A percentile compares a stretch with the other conserved stretches of the same genome.
These are phyloP conservation scores for Cyanoramphus novaezelandiae DNA, from an alignment of 2,113 vertebrate genomes.

Conservation along the genomic window DNA sequence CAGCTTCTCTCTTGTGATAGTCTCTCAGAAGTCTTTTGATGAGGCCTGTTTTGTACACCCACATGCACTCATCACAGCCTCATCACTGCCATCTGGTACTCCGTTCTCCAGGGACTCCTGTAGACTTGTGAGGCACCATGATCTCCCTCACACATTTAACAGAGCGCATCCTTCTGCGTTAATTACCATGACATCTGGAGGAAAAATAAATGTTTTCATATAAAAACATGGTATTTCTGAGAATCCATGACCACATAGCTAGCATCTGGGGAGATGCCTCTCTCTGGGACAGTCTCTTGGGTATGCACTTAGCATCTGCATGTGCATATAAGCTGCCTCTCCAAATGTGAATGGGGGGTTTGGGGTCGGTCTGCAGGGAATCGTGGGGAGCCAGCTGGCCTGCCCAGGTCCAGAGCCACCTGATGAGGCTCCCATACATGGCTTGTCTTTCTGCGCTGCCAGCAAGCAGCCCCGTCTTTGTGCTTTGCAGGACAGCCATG, in stretches of 20 bases:
- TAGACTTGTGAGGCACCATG: background rate
- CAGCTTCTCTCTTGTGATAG: background rate
- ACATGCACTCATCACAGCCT: background rate
- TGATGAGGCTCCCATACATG: background rate
- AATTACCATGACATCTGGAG: conserved; percentile 2
- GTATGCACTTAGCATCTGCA: background rate
- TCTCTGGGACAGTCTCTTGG: background rate
- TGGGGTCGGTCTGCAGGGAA: background rate
- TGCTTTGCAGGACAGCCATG: background rate
- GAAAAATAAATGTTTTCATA: conserved; percentile 17
- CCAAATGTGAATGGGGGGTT: background rate
- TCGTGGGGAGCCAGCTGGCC: background rate
- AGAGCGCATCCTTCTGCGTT: background rate
- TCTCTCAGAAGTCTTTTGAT: background rate
- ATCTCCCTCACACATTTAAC: conserved; percentile 8
- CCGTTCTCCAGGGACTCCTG: background rate
- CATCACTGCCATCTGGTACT: background rate
- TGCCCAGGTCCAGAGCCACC: background rate
- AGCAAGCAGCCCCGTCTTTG: background rate
- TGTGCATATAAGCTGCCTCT: background rate
- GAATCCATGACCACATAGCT: conserved; percentile 10
- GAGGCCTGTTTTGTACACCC: background rate
- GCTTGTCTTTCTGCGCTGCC: background rate
- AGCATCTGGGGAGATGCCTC: background rate
- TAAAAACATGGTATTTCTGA: conserved; percentile 14